Base-by-base conservation (phyloP, 2,888 invertebrate species). In the Rhogogaster chlorosoma region DNA sequence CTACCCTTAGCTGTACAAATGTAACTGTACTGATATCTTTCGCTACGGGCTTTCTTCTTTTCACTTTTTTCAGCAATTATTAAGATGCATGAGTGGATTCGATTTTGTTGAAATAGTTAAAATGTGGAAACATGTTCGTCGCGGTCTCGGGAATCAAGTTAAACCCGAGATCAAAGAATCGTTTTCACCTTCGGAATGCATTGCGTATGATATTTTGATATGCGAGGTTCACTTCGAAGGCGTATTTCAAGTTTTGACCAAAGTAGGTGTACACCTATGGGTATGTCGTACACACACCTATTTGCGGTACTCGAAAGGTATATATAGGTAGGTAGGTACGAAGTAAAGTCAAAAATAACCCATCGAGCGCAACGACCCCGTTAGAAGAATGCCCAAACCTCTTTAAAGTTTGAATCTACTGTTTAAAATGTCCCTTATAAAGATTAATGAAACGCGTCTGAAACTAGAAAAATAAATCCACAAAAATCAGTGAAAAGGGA, bases 341-440 rank as follows among this genome's bases (percentile, higher is more conserved):
- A 22, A 38, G 38, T n/a, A 12, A 22, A 12, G 29, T 78, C 61
- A 78, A 78, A 78, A 78, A 78, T 78, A 78, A 15, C 78, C 57
- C 78, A 26, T 78, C 49, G 49, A 32, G 78, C 61, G 38, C 78
- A 78, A 78, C 78, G 78, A 78, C 78, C 78, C 78, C 78, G 78
- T 78, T 75, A 26, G 32, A 61, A 78, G 78, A 78, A 78, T 78
- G 78, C 38, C 78, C 36, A 57, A 78, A 78, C 78, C 78, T 78
- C 45, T 78, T 78, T 77, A 73, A 49, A n/a, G 15, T 78, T 61
- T 77, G 61, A 78, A 71, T 38, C 71, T n/a, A 57, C 22, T 32
- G 78, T 78, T 78, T 78, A 18, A 78, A 61, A 57, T 38, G 2
- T 57, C 38, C 36, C 78, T 22, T 15, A n/a, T 29, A n/a, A n/a